A percentile compares a stretch with the other conserved stretches of the same genome.
phyloP scores from a whole-genome alignment of 1,140 invertebrate genomes.

The Ceratoteleas bidentatus region DNA sequence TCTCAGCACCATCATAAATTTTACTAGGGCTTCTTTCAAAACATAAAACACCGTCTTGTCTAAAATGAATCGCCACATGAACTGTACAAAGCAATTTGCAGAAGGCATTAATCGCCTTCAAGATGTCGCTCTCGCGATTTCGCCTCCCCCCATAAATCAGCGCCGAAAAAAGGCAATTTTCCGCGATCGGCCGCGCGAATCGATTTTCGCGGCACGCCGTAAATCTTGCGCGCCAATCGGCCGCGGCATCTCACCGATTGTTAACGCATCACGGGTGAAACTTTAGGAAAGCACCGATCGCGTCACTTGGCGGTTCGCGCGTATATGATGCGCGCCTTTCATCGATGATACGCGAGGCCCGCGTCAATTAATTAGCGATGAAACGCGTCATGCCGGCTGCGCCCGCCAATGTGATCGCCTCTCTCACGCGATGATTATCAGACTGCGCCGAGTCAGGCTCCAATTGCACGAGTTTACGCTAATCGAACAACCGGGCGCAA shows the following conservation, averaged over 20 bases:
- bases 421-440: slow-evolving; percentile 65
- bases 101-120: no score
- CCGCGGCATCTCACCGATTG: slow-evolving; percentile 29
- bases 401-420: slow-evolving; percentile 45
- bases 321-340: slow-evolving; percentile 46
- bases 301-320: slow-evolving; percentile 36
- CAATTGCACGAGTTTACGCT: no score
- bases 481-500: no score
- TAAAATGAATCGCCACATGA: no score
- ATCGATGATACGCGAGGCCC: slow-evolving; percentile 31
- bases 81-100: no score
- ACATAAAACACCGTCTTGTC: no score
- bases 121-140: no score
- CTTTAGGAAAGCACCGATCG: slow-evolving; percentile 53
- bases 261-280: slow-evolving; percentile 53
- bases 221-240: slow-evolving; percentile 38
- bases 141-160: no score
- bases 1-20: no score
- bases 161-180: no score
- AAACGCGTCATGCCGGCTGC: slow-evolving; percentile 27
- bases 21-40: no score
- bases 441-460: no score
- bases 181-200: not conserved
- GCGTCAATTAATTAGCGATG: slow-evolving; percentile 59
- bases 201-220: slow-evolving; percentile 26